Percentiles rank a stretch among this genome's conserved stretches.
These are phyloP conservation scores for Peribatodes rhomboidaria DNA, from an alignment of 2,888 invertebrate species.

Conservation along the genomic window DNA sequence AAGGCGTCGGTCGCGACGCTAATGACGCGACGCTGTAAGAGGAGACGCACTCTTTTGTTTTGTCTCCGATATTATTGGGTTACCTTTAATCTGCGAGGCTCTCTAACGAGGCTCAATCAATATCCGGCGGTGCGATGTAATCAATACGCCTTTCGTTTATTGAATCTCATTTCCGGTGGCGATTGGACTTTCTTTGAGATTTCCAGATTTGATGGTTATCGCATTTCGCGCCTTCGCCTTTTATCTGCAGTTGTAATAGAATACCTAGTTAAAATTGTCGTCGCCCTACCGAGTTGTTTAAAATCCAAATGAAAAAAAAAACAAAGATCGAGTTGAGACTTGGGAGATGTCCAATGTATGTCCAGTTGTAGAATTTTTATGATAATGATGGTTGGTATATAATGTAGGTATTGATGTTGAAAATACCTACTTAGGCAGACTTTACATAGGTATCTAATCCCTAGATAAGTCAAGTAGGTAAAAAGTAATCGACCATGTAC, in stretches of 20 bases:
- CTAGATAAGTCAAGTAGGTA: no score
- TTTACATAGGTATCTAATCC: no score
- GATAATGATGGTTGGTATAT: no score
- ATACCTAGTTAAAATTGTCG: constrained; percentile 13
- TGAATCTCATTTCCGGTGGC: constrained; percentile 59
- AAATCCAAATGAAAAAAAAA: neutral
- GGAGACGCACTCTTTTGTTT: constrained; percentile 78
- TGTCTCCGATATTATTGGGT: constrained; percentile 77
- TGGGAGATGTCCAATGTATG: no score
- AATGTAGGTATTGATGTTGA: no score
- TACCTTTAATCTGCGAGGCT: constrained; percentile 77
- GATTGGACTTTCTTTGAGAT: constrained; percentile 45
- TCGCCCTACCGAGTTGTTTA: neutral
- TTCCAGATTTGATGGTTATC: constrained; percentile 35
- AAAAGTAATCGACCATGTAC: no score
- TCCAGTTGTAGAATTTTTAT: no score
- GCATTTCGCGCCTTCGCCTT: constrained; percentile 33
- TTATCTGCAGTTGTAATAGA: constrained; percentile 11
- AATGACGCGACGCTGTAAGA: constrained; percentile 65
- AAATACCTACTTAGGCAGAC: no score
- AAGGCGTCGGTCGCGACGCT: constrained; percentile 4
- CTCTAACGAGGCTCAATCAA: constrained; percentile 67
- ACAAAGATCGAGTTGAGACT: no score
- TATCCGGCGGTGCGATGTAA: constrained; percentile 62
- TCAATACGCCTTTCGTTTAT: constrained; percentile 78